Evolutionary conservation across 2,113 vertebrate genomes (phyloP).

Genomic region (Pollachius pollachius): DNA sequence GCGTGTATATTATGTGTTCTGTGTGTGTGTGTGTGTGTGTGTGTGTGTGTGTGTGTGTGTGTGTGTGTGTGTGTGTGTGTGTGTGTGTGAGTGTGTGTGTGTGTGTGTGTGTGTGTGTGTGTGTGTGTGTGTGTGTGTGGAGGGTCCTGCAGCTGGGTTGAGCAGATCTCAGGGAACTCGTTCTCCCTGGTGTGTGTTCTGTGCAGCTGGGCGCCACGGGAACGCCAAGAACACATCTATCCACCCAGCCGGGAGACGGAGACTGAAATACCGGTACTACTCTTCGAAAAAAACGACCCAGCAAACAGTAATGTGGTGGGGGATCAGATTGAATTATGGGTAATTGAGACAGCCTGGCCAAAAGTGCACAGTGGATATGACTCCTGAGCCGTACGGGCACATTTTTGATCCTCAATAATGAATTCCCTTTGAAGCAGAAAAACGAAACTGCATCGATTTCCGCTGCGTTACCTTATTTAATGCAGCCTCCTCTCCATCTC

Average conservation of each 20-base stretch:
- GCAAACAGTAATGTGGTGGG: background rate
- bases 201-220: constrained; percentile 57
- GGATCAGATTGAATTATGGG: constrained; percentile 1
- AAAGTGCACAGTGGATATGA: constrained; percentile 22
- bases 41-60: too few species aligned
- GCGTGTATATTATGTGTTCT: too few species aligned
- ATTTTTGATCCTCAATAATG: too few species aligned
- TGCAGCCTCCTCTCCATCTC: constrained; percentile 5
- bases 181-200: constrained; percentile 20
- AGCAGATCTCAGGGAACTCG: constrained; percentile 25
- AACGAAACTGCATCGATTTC: too few species aligned
- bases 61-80: too few species aligned
- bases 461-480: background rate
- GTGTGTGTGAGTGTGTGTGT: too few species aligned
- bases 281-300: constrained; percentile 14
- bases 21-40: too few species aligned
- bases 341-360: constrained; percentile 15
- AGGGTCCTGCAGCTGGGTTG: constrained; percentile 54
- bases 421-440: too few species aligned
- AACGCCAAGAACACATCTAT: constrained; percentile 19
- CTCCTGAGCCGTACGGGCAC: background rate
- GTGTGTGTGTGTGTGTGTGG: background rate
- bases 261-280: constrained; percentile 25
- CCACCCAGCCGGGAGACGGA: constrained; percentile 5
- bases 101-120: too few species aligned